Percentiles rank a stretch among this genome's conserved stretches.
Evolutionary conservation across 2,888 invertebrate genomes (phyloP).

Genomic region (Drosophila tripunctata): DNA sequence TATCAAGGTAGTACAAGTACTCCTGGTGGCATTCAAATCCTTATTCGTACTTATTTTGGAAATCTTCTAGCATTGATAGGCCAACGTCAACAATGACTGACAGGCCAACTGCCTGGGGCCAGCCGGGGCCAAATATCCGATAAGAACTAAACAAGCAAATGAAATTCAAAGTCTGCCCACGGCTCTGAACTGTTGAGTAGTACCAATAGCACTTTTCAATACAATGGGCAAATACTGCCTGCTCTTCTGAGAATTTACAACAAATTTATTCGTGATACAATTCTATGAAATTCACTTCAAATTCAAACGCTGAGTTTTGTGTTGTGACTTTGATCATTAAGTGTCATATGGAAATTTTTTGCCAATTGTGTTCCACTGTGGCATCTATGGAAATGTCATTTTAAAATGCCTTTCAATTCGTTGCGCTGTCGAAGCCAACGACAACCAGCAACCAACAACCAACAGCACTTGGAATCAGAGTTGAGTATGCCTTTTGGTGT

Average conservation of each 20-base stretch:
- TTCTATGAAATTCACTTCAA: neutral
- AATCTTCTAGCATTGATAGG: slow-evolving; percentile 48
- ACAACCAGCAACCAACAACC: slow-evolving; percentile 7
- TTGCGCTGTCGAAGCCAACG: slow-evolving; percentile 3
- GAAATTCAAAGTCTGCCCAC: slow-evolving; percentile 53
- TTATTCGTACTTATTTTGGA: neutral
- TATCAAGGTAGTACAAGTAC: neutral
- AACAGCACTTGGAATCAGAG: slow-evolving; percentile 14
- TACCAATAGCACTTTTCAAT: slow-evolving; percentile 21
- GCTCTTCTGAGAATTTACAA: neutral
- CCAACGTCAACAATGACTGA: slow-evolving; percentile 63
- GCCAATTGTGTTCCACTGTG: slow-evolving; percentile 41
- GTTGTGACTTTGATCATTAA: neutral
- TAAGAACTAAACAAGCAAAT: slow-evolving; percentile 76
- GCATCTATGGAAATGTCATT: slow-evolving; percentile 65
- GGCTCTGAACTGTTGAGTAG: slow-evolving; percentile 25
- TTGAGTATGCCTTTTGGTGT: slow-evolving; percentile 51
- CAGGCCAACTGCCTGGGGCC: slow-evolving; percentile 46
- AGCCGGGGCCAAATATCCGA: slow-evolving; percentile 61
- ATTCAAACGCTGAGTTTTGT: neutral
- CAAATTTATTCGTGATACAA: neutral
- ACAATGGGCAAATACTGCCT: slow-evolving; percentile 31
- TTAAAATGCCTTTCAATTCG: slow-evolving; percentile 62
- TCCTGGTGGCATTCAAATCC: neutral
- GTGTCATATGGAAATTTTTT: slow-evolving; percentile 2